Evolutionary conservation across 2,113 vertebrate species (phyloP), one percentile per base, ranked within the genome.

Genomic region (Centrocercus urophasianus): DNA sequence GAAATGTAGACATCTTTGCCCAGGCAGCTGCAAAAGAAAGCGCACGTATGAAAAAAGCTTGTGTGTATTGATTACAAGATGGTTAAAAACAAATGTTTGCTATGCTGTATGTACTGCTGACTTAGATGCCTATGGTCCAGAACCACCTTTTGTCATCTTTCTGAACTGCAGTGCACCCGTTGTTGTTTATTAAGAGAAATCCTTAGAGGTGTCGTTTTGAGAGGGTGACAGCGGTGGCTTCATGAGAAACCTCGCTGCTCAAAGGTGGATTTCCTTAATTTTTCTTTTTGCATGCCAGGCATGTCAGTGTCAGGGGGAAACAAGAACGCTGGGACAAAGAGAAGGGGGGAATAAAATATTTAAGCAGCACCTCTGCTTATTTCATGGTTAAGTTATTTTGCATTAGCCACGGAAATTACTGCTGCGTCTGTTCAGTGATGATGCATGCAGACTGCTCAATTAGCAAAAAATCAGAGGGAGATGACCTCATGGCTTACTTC

Each of bases 371-470:
- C 90, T 95, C 84, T 95, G 78, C 90, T 95, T 95, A 95, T 96
- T 97, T 97, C 86, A 93, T 96, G 95, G 67, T 89, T 92, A 96
- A 93, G 76, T 93, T 92, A 63, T 76, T 97, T 93, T 88, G 79
- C 87, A 95, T 96, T 86, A 89, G 93, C 56, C 87, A 71, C 1
- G 4, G 88, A 96, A 96, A 95, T 89, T 91, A 86, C 84, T 91
- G 90, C 90, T 43, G 74, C 61, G 64, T 83, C 71, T 88, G n/a
- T 86, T 85, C 7, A 50, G 77, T 82, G 87, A 79, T 69, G 94
- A 95, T 93, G 92, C 83, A 80, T 78, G n/a, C 74, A 93, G 95
- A 86, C 90, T 96, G 78, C 86, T 86, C 77, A 94, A 88, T 97
- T 93, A 92, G 80, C 71, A 78, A 80, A 91, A 88, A 50, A 65